Evolutionary conservation across 2,113 vertebrate genomes (phyloP).

Genomic region (Anguilla japonica): DNA sequence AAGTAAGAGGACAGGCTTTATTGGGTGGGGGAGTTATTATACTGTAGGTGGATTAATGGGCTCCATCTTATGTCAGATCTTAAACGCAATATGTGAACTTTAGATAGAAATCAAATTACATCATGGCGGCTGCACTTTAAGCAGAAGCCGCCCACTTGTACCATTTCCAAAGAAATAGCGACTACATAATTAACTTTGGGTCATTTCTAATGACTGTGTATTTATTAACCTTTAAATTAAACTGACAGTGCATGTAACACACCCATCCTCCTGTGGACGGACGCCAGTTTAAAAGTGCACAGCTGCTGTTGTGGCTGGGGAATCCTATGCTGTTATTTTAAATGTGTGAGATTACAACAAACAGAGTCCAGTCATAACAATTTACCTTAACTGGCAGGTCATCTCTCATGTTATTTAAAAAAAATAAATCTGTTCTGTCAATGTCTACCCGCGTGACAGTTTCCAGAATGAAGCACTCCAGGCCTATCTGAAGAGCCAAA

Average conservation of each 20-base stretch:
- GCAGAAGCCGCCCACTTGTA: neutral
- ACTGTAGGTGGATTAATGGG: neutral
- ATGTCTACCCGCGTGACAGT: neutral
- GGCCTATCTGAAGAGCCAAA: slow-evolving; percentile 20
- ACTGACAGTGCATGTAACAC: slow-evolving; percentile 3
- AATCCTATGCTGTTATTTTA: neutral
- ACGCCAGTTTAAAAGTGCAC: neutral
- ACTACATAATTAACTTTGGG: neutral
- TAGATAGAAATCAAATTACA: neutral
- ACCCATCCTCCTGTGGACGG: neutral
- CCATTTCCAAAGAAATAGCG: neutral
- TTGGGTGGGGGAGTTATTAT: neutral
- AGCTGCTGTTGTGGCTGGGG: neutral
- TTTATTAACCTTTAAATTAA: slow-evolving; percentile 19
- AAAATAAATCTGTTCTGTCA: too few species aligned
- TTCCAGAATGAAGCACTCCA: neutral
- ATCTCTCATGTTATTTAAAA: neutral
- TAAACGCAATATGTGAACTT: neutral
- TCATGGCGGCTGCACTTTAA: neutral
- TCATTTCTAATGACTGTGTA: neutral
- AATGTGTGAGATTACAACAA: neutral
- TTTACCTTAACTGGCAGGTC: neutral
- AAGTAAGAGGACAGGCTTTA: neutral
- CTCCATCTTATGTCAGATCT: neutral
- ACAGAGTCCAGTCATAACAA: neutral